Evolutionary conservation across 2,888 invertebrate species (phyloP).

Genomic region (Agrotis segetum): DNA sequence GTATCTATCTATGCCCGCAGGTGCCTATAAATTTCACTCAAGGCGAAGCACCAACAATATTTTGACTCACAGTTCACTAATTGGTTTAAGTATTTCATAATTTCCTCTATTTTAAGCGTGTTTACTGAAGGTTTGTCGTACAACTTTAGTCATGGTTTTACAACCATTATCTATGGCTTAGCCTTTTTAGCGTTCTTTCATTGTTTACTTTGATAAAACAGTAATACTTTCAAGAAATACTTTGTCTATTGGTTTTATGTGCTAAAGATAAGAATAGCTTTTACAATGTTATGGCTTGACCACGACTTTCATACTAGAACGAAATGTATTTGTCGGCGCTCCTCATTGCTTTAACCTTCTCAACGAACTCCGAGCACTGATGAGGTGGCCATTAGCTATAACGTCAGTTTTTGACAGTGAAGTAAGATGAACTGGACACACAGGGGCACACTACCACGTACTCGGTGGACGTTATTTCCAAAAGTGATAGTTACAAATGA

Average conservation of each 20-base stretch:
- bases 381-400: no score
- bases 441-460: no score
- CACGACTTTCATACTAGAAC: neutral
- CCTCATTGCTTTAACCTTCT: no score
- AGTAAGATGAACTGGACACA: no score
- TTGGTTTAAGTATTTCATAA: conserved; percentile 30
- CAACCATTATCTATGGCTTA: conserved; percentile 21
- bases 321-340: no score
- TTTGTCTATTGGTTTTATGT: conserved; percentile 14
- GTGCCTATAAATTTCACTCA: conserved; percentile 40
- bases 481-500: no score
- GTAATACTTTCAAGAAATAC: conserved; percentile 34
- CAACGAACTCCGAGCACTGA: no score
- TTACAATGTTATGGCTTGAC: neutral
- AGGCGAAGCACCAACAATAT: conserved; percentile 28
- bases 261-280: conserved; percentile 22
- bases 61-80: conserved; percentile 34
- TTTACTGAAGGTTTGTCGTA: conserved; percentile 39
- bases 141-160: conserved; percentile 28
- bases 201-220: conserved; percentile 46
- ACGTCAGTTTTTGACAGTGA: no score
- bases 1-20: conserved; percentile 34
- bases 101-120: conserved; percentile 35
- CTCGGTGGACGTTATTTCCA: no score
- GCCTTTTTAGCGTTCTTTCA: conserved; percentile 26